A percentile compares a stretch with the other conserved stretches of the same genome.
Conservation (phyloP, 2,797 vertebrate species). For the Phrynocephalus guinanensis region DNA sequence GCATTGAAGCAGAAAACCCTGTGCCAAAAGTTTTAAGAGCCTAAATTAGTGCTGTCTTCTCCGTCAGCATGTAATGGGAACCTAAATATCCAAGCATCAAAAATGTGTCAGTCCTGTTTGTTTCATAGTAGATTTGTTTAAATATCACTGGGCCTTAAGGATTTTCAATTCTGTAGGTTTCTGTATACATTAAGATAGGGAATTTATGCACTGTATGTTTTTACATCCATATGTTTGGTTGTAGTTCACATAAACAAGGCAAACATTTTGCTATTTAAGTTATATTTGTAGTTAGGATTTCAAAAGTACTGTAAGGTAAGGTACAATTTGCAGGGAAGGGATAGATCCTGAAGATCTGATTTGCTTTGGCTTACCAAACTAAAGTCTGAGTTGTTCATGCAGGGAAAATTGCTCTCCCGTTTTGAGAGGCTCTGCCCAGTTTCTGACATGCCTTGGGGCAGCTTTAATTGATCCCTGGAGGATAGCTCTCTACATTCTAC, state of each 20-base stretch:
- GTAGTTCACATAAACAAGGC: constrained; percentile 3
- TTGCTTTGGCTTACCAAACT: neutral
- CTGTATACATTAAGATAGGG: constrained; percentile 44
- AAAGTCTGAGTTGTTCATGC: neutral
- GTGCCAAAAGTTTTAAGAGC: neutral
- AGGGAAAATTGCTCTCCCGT: neutral
- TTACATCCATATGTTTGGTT: neutral
- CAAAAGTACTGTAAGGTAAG: constrained; percentile 9
- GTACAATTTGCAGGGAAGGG: constrained; percentile 22
- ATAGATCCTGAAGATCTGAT: neutral
- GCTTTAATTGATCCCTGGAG: constrained; percentile 27
- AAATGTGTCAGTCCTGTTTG: neutral
- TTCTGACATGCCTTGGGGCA: constrained; percentile 47
- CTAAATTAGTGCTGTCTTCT: neutral
- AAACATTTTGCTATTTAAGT: neutral
- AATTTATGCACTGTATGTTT: constrained; percentile 57
- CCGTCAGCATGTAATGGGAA: neutral
- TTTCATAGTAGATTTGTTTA: neutral
- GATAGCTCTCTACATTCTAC: constrained; percentile 31
- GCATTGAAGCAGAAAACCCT: neutral
- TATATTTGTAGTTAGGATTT: constrained; percentile 17
- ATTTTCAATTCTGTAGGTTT: neutral
- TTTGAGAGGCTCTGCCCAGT: constrained; percentile 36
- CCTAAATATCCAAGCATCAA: constrained; percentile 1
- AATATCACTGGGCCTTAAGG: neutral